A percentile compares a stretch with the other conserved stretches of the same genome.
phyloP scores from a whole-genome alignment of 1,140 invertebrate species.

The Apis laboriosa region DNA sequence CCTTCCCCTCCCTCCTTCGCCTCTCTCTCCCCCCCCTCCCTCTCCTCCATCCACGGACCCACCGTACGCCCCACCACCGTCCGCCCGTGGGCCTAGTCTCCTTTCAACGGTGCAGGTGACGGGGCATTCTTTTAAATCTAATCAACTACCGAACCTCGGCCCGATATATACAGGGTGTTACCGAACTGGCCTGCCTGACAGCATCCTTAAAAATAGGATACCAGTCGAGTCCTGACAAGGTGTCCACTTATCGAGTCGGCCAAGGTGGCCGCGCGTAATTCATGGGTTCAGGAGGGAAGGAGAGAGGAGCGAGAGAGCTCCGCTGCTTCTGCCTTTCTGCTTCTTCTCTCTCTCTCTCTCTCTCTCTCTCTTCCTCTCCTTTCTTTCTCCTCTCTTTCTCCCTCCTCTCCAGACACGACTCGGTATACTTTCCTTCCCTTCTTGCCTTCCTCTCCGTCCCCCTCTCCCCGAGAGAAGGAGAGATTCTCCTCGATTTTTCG shows the following conservation, averaged over 20 bases:
- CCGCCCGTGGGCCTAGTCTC: slow-evolving; percentile 60
- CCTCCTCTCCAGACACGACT: background rate
- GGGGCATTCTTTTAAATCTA: slow-evolving; percentile 69
- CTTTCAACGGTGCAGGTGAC: slow-evolving; percentile 70
- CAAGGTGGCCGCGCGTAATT: slow-evolving; percentile 24
- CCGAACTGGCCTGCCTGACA: slow-evolving; percentile 35
- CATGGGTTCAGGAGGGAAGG: slow-evolving; percentile 15
- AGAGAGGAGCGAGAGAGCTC: background rate
- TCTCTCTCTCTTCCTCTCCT: background rate
- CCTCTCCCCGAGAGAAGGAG: too few species aligned
- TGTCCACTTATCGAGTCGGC: slow-evolving; percentile 26
- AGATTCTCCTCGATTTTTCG: background rate
- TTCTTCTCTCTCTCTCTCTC: background rate
- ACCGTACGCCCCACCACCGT: slow-evolving; percentile 25
- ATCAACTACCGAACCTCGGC: slow-evolving; percentile 65
- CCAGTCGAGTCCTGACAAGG: slow-evolving; percentile 30
- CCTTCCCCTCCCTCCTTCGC: background rate
- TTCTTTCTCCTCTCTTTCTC: background rate
- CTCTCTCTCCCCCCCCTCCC: background rate
- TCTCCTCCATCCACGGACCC: background rate
- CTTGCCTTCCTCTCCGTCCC: too few species aligned
- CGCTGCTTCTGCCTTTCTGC: background rate
- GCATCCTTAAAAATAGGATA: slow-evolving; percentile 40
- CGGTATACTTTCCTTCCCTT: too few species aligned
- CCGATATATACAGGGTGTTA: slow-evolving; percentile 58